Base-by-base conservation (phyloP, 2,888 invertebrate genomes). In the Eilema griseolum region DNA sequence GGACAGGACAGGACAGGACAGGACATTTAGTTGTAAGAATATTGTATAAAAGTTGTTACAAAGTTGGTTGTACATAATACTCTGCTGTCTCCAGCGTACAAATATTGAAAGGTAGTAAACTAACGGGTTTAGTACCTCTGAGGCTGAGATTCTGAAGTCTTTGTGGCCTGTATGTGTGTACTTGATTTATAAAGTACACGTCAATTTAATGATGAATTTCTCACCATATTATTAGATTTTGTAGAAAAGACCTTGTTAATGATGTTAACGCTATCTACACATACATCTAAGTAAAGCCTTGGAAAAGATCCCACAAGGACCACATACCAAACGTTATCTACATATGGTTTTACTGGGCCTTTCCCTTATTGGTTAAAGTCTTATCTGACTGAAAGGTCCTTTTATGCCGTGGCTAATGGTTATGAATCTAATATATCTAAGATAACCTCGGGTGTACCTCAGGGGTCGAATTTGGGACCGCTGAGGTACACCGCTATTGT, bases 401-500 rank as follows among this genome's bases (percentile, higher is more conserved):
- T 59, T 26, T 59, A 16, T 20, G 26, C 28, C 26, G 59, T 59
- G 26, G 26, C 26, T 26, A 16, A 59, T 59, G 26, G 59, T 24
- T 59, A 59, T 59, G 26, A 26, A 26, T 26, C 26, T 20, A 59
- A 59, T 26, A 59, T 59, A 59, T 59, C 24, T 16, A 59, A 59
- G 16, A 59, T 59, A 16, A 28, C 16, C 59, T 59, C 59, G 7
- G 26, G 26, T 16, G 59, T 59, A 26, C 59, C 26, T 16, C 26
- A 59, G 59, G 59, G 59, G 16, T 26, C 20, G 23, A 16, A 59
- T 59, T 26, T 59, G 59, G 59, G 26, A 3, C 26, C 12, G 52
- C 52, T 52, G 52, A n/a, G 52, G 20, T 52, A n/a, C 52, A n/a
- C 52, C 52, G 52, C 52, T 52, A 52, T 52, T 52, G 52, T 52